A percentile compares a stretch with the other conserved stretches of the same genome.
These are phyloP conservation scores for Heterochromis multidens DNA, from an alignment of 2,113 vertebrate species.

Conservation along the genomic window DNA sequence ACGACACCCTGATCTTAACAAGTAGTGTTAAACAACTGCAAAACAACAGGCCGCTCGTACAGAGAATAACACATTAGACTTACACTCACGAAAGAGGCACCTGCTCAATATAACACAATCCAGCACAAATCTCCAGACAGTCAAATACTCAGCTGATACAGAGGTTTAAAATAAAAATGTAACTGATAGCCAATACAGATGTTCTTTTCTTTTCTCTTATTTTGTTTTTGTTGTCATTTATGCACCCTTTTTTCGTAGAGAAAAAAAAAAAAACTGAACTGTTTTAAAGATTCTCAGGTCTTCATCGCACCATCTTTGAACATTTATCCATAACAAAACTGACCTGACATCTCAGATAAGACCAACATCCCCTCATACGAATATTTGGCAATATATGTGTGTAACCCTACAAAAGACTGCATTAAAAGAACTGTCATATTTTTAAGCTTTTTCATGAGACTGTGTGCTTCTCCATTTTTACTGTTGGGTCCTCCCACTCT, in stretches of 20 bases:
- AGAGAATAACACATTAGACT: not conserved
- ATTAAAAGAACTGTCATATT: not conserved
- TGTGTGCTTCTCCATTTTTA: not conserved
- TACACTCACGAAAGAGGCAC: not conserved
- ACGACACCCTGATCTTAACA: not conserved
- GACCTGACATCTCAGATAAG: not conserved
- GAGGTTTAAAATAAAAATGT: not conserved
- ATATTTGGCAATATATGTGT: not conserved
- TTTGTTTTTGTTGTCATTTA: not conserved
- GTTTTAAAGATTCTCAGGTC: not conserved
- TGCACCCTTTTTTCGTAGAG: not conserved
- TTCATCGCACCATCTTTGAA: not conserved
- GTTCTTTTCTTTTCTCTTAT: fast-evolving
- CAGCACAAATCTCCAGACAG: not conserved
- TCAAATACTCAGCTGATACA: not conserved
- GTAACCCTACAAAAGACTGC: not conserved
- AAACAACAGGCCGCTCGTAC: not conserved
- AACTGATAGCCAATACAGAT: not conserved
- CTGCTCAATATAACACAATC: not conserved
- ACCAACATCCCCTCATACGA: not conserved
- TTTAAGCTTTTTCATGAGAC: not conserved
- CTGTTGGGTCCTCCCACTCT: not conserved
- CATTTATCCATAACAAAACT: too few species aligned
- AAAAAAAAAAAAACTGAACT: not conserved
- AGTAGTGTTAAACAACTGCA: not conserved